Conservation (phyloP, 2,888 invertebrate genomes). For the Venusia cambrica region DNA sequence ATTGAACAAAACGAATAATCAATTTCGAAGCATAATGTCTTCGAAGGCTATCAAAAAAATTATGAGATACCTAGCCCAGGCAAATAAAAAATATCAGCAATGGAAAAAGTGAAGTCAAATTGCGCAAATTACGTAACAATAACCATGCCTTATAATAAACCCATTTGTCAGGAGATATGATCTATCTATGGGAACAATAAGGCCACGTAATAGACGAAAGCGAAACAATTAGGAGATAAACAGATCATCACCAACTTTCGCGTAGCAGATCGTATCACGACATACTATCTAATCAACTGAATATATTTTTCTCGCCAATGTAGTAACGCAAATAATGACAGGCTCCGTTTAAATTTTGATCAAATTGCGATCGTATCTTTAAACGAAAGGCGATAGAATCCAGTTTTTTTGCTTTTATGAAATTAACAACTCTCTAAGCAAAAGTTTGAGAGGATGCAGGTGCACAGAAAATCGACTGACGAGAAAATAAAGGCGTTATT, state of each 20-base stretch:
- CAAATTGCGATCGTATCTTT: conserved; percentile 43
- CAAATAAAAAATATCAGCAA: conserved; percentile 32
- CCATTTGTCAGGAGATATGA: conserved; percentile 67
- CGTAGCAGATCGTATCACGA: conserved; percentile 41
- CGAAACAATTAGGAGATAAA: conserved; percentile 69
- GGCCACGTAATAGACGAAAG: conserved; percentile 62
- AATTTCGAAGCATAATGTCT: too few species aligned
- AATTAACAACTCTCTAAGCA: conserved; percentile 32
- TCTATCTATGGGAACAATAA: conserved; percentile 57
- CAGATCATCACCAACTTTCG: conserved; percentile 58
- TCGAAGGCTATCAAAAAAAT: conserved; percentile 21
- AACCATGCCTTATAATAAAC: conserved; percentile 60
- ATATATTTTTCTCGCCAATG: conserved; percentile 35
- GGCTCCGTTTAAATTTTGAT: conserved; percentile 48
- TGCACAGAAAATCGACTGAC: conserved; percentile 23
- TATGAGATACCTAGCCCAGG: conserved; percentile 26
- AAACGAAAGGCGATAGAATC: conserved; percentile 32
- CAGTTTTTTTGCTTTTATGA: conserved; percentile 37
- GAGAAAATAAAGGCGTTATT: conserved; percentile 32
- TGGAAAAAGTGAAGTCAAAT: conserved; percentile 45
- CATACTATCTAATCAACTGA: conserved; percentile 34
- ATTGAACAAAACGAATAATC: too few species aligned
- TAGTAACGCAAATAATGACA: conserved; percentile 37
- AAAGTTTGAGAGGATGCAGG: conserved; percentile 27
- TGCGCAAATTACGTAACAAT: conserved; percentile 59